Conservation (phyloP, 2,888 invertebrate species). For the Branchipolynoe longqiensis region DNA sequence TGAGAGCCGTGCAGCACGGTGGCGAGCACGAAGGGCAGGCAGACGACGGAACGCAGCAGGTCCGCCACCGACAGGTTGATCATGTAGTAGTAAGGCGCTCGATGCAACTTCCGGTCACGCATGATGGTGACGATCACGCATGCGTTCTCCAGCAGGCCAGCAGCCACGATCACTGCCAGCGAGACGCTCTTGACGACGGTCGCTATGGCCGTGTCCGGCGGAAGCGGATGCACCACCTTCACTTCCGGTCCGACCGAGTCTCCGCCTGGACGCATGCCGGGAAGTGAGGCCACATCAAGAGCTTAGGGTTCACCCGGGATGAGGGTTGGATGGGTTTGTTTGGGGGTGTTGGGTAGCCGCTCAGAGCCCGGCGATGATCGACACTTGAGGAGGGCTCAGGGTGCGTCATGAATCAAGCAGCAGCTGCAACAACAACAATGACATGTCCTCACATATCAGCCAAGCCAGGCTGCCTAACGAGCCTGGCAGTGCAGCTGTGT, state of each 20-base stretch:
- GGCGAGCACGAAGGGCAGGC: constrained; percentile 76
- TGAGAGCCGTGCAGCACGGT: constrained; percentile 73
- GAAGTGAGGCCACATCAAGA: not conserved
- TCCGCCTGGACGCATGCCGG: constrained; percentile 46
- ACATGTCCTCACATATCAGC: not conserved
- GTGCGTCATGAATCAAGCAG: no score
- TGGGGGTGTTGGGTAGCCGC: no score
- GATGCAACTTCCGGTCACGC: constrained; percentile 72
- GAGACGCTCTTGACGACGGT: constrained; percentile 64
- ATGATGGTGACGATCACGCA: constrained; percentile 70
- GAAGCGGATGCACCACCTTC: constrained; percentile 47
- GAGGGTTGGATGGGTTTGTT: no score
- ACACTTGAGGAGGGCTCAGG: no score
- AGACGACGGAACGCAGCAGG: constrained; percentile 75
- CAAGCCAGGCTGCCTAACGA: not conserved
- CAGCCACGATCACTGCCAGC: constrained; percentile 69
- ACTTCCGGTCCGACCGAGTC: constrained; percentile 14
- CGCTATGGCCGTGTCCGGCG: constrained; percentile 55
- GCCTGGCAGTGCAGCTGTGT: no score
- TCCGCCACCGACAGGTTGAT: constrained; percentile 76
- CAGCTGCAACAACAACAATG: not conserved
- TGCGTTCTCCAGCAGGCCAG: constrained; percentile 71
- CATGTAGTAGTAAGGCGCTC: constrained; percentile 78
- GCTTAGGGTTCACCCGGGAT: not conserved
- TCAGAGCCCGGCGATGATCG: no score